Conservation (phyloP, 2,113 vertebrate species). For the Misgurnus anguillicaudatus region DNA sequence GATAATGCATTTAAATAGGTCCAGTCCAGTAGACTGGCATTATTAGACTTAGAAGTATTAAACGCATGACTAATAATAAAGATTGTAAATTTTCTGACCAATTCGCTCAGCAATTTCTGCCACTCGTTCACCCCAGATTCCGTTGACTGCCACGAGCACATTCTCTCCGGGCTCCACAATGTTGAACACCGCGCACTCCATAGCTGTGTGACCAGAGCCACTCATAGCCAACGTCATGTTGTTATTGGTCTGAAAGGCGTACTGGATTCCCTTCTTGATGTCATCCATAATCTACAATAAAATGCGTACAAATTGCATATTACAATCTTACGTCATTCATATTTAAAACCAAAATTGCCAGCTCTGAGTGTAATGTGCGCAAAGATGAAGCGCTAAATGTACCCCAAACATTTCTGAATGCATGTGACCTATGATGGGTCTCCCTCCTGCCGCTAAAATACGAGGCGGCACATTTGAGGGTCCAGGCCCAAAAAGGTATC, state of each 20-base stretch:
- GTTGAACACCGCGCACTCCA: slow-evolving; percentile 90
- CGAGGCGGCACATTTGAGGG: slow-evolving; percentile 86
- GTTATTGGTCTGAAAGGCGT: slow-evolving; percentile 91
- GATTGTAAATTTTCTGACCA: slow-evolving; percentile 67
- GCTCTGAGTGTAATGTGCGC: background rate
- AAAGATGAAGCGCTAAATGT: slow-evolving; percentile 46
- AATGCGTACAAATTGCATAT: background rate
- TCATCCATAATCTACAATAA: slow-evolving; percentile 89
- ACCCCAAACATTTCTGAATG: slow-evolving; percentile 90
- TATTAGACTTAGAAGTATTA: background rate
- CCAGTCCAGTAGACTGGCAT: background rate
- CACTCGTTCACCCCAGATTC: slow-evolving; percentile 92
- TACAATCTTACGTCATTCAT: background rate
- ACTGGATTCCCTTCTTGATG: slow-evolving; percentile 91
- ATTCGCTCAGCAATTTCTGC: slow-evolving; percentile 84
- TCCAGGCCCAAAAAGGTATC: slow-evolving; percentile 88
- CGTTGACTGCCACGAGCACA: slow-evolving; percentile 81
- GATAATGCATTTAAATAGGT: background rate
- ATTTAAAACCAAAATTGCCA: background rate
- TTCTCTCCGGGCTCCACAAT: slow-evolving; percentile 83
- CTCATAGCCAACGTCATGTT: slow-evolving; percentile 85
- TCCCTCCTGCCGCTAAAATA: slow-evolving; percentile 70
- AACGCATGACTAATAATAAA: background rate
- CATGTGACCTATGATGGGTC: slow-evolving; percentile 85
- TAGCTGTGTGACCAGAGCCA: slow-evolving; percentile 87